Evolutionary conservation across 35 echinoderm and acorn worm genomes (phyloP).

Genomic region (Diadema setosum): DNA sequence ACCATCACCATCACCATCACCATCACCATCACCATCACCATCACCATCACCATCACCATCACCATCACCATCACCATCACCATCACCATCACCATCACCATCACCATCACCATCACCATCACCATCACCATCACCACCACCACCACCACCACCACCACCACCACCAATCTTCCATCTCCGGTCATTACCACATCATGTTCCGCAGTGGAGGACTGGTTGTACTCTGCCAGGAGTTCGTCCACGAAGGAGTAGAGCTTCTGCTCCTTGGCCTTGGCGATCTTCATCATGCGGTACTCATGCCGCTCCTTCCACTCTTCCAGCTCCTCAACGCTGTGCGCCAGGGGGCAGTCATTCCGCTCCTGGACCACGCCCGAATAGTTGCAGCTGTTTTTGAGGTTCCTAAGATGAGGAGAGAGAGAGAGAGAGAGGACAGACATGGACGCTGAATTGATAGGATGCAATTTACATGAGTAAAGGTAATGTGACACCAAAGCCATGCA

Average conservation of each 20-base stretch:
- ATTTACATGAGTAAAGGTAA: too few relatives aligned
- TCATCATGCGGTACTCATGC: conserved; percentile 71
- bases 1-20: too few relatives aligned
- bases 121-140: too few relatives aligned
- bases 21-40: too few relatives aligned
- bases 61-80: too few relatives aligned
- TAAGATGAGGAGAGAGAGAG: neutral
- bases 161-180: too few relatives aligned
- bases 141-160: too few relatives aligned
- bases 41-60: too few relatives aligned
- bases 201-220: conserved; percentile 33
- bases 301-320: conserved; percentile 80
- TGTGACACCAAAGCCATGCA: too few relatives aligned
- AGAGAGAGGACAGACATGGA: neutral
- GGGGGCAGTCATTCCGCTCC: conserved; percentile 47
- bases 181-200: conserved; percentile 42
- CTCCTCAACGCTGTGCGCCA: conserved; percentile 73
- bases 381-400: conserved; percentile 30
- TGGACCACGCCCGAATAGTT: conserved; percentile 30
- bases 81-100: too few relatives aligned
- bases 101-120: too few relatives aligned
- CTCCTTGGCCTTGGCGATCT: conserved; percentile 51
- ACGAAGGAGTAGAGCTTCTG: conserved; percentile 60
- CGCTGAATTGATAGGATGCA: too few relatives aligned
- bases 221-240: conserved; percentile 42